Conservation (phyloP, 2,888 invertebrate species). For the Melanotus villosus region DNA sequence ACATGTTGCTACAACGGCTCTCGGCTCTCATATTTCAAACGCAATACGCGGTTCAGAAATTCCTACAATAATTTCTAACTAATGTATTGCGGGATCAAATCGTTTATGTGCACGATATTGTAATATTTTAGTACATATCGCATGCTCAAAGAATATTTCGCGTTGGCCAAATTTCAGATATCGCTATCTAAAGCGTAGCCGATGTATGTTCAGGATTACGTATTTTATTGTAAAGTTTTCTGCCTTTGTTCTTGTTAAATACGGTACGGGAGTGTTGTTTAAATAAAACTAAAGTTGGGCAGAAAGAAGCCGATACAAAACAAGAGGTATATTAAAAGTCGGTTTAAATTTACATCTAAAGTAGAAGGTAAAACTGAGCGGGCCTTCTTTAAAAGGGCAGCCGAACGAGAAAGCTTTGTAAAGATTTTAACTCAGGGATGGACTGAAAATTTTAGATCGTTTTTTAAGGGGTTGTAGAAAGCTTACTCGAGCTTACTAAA, state of each 20-base stretch:
- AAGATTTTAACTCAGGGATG: background rate
- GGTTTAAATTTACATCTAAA: conserved; percentile 10
- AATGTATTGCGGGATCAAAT: conserved; percentile 4
- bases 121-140: conserved; percentile 26
- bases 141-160: conserved; percentile 25
- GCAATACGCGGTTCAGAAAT: conserved; percentile 12
- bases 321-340: conserved; percentile 5
- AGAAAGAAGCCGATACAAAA: conserved; percentile 1
- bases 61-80: background rate
- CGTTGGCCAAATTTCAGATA: conserved; percentile 18
- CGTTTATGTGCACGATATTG: conserved; percentile 19
- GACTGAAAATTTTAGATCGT: background rate
- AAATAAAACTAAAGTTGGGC: background rate
- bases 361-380: conserved; percentile 7
- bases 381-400: conserved; percentile 5
- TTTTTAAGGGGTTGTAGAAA: no score
- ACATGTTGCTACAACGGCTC: conserved; percentile 25
- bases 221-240: background rate
- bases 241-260: no score
- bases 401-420: background rate
- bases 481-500: no score
- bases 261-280: no score
- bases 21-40: conserved; percentile 26
- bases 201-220: background rate
- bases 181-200: background rate